Conservation (phyloP, 2,888 invertebrate species). For the Laothoe populi region DNA sequence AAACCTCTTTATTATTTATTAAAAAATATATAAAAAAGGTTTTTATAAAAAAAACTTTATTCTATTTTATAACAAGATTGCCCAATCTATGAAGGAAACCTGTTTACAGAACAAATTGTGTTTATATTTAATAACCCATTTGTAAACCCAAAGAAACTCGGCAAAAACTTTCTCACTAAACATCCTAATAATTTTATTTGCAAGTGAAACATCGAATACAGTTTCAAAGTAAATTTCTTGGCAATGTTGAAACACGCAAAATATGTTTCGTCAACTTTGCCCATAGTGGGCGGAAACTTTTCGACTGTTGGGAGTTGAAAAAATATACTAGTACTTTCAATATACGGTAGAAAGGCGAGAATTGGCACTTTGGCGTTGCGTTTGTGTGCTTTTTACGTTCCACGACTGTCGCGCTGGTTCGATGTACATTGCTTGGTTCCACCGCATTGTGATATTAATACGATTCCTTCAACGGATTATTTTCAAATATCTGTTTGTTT, state of each 20-base stretch:
- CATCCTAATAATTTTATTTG: constrained; percentile 17
- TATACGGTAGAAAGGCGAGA: constrained; percentile 35
- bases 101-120: no score
- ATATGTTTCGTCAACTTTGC: constrained; percentile 18
- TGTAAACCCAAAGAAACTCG: not conserved
- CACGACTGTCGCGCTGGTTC: not conserved
- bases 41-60: no score
- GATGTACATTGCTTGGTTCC: constrained; percentile 10
- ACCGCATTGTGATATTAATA: not conserved
- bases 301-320: constrained; percentile 13
- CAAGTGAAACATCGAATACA: not conserved
- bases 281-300: constrained; percentile 15
- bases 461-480: not conserved
- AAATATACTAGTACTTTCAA: constrained; percentile 30
- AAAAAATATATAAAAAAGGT: no score
- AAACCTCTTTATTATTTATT: no score
- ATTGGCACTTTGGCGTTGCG: constrained; percentile 32
- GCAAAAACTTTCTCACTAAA: not conserved
- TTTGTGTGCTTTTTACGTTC: not conserved
- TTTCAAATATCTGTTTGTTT: no score
- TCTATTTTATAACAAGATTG: no score
- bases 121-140: not conserved
- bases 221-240: constrained; percentile 13
- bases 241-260: constrained; percentile 14
- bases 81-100: no score